These are phyloP conservation scores for Schizaphis graminum DNA, from an alignment of 2,888 invertebrate species.

Conservation along the genomic window DNA sequence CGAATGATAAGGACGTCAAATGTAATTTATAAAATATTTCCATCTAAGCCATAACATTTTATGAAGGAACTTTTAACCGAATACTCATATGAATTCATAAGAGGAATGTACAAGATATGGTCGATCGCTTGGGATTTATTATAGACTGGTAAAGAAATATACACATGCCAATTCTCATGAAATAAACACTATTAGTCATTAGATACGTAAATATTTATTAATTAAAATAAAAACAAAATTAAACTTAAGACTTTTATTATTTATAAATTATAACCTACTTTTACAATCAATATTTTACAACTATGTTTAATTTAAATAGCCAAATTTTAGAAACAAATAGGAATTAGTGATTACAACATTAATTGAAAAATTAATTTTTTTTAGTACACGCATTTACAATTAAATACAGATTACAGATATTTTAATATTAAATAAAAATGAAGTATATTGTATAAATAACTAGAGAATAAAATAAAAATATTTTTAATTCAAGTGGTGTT, in stretches of 20 bases:
- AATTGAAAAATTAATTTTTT: background rate
- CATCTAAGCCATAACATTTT: background rate
- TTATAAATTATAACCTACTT: background rate
- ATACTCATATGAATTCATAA: background rate
- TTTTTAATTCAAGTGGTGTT: background rate
- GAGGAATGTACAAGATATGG: background rate
- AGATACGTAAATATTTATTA: background rate
- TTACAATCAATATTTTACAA: background rate
- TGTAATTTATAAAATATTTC: conserved; percentile 38
- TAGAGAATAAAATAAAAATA: background rate
- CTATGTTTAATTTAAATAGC: background rate
- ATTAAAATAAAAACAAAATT: background rate
- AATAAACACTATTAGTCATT: background rate
- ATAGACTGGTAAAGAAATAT: background rate
- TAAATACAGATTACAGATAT: background rate
- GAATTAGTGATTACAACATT: background rate
- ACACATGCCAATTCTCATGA: background rate
- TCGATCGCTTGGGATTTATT: background rate
- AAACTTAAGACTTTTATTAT: background rate
- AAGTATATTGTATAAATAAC: background rate
- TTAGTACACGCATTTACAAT: background rate
- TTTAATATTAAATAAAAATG: background rate
- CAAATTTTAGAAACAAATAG: background rate
- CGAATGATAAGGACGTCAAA: background rate
- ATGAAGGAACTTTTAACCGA: background rate